Conservation (phyloP, 1,140 invertebrate species). For the Sarcophaga bullata region DNA sequence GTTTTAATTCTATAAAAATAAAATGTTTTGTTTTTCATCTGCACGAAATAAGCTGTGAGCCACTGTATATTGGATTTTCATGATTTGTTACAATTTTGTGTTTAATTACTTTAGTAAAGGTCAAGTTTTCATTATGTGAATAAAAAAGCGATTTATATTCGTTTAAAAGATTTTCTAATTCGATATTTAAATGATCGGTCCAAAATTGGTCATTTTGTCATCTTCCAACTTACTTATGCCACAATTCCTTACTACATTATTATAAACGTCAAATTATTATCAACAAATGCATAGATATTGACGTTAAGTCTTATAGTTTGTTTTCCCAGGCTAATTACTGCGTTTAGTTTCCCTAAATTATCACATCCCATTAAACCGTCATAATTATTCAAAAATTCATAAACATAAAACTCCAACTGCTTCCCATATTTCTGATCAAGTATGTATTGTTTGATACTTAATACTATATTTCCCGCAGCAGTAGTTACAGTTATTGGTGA, state of each 20-base stretch:
- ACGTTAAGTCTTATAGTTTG: neutral
- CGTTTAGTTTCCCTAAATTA: neutral
- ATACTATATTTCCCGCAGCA: neutral
- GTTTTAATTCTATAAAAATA: no score
- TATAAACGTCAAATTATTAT: neutral
- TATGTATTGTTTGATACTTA: no score
- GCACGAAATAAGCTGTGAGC: no score
- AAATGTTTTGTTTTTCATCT: no score
- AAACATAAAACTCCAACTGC: slow-evolving; percentile 18
- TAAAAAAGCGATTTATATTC: slow-evolving; percentile 26
- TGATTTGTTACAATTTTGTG: slow-evolving; percentile 40
- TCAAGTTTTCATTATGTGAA: slow-evolving; percentile 14
- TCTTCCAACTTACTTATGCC: neutral
- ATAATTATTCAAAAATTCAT: slow-evolving; percentile 21
- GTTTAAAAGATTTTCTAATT: slow-evolving; percentile 21
- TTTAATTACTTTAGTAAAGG: slow-evolving; percentile 37
- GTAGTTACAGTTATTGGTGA: neutral
- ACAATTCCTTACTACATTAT: no score
- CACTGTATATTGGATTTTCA: slow-evolving; percentile 32
- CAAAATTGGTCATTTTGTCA: neutral
- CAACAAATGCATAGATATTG: neutral
- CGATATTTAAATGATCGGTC: slow-evolving; percentile 32
- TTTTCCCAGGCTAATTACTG: neutral
- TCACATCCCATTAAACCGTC: slow-evolving; percentile 19
- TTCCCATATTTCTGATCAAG: no score